Evolutionary conservation across 2,888 invertebrate species (phyloP).

Genomic region (Holacanthella duospinosa): DNA sequence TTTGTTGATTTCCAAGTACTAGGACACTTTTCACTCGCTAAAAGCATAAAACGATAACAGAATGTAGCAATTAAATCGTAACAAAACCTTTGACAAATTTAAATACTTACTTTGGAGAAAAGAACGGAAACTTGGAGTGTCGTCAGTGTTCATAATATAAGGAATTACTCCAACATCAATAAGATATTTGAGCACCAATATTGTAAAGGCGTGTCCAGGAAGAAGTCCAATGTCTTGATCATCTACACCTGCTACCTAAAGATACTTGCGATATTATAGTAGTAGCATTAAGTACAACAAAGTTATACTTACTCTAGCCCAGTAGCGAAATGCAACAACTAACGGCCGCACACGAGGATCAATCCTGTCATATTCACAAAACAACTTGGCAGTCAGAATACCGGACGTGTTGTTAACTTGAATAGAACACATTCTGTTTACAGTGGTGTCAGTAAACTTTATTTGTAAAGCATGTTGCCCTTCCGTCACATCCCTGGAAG

Average conservation of each 20-base stretch:
- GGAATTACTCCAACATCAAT: conserved; percentile 43
- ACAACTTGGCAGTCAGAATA: conserved; percentile 35
- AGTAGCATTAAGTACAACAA: too few species aligned
- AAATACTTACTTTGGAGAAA: too few species aligned
- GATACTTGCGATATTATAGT: too few species aligned
- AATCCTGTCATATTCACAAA: conserved; percentile 38
- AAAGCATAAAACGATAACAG: too few species aligned
- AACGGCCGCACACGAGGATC: conserved; percentile 40
- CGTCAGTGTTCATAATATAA: conserved; percentile 22
- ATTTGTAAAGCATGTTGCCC: conserved; percentile 42
- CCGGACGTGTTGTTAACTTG: conserved; percentile 41
- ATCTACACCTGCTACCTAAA: conserved; percentile 45
- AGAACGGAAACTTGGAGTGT: conserved; percentile 1
- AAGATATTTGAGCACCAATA: conserved; percentile 47
- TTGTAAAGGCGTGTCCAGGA: conserved; percentile 44
- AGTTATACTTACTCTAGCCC: conserved; percentile 44
- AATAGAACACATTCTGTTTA: conserved; percentile 39
- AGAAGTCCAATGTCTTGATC: conserved; percentile 44
- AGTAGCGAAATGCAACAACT: conserved; percentile 40
- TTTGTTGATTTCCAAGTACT: conserved; percentile 40
- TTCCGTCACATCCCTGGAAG: conserved; percentile 39
- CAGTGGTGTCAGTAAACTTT: conserved; percentile 39
- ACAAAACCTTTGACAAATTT: too few species aligned
- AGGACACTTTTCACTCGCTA: too few species aligned
- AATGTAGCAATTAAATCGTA: too few species aligned